Base-by-base conservation (phyloP, 2,888 invertebrate genomes). In the Pseudococcus jackbeardsleyi region DNA sequence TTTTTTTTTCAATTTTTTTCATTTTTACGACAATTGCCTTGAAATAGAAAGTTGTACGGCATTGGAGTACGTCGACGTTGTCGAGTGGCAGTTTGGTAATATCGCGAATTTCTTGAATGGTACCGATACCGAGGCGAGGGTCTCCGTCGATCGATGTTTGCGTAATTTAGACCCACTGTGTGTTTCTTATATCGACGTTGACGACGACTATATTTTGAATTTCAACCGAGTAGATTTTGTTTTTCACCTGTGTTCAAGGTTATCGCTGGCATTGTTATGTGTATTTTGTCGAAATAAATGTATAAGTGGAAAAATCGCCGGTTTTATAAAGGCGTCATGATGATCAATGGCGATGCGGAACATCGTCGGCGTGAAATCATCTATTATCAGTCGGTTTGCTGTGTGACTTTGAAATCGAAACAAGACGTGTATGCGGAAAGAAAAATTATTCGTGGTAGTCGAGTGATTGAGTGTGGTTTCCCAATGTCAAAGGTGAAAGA, bases 361-460 rank as follows among this genome's bases (percentile, higher is more conserved):
- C 19, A 64, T 64, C 19, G 22, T 64, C 26, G 22, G 19, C 64
- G 22, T 64, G 64, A 64, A 50, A 50, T 50, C 50, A 1, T 15
- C 5, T 50, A 46, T 46, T 46, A 50, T 50, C 50, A 50, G 50
- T 50, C 12, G 17, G 11, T 50, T 17, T 12, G 50, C 46, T 8
- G 15, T 12, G 50, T 50, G 50, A 79, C n/a, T 79, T 39, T 79
- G 79, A n/a, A 22, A 42, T 79, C 39, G 79, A 79, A 79, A n/a
- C 39, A 39, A 39, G 17, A 17, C 17, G 79, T 79, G 39, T 79
- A 1, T 46, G 12, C 46, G 46, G 46, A 46, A 46, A 50, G 50
- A 50, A 50, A 50, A 50, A 50, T 50, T 50, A 50, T 33, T 17
- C 50, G 11, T 17, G 50, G 17, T 15, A 50, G 12, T 46, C 9